Conservation (phyloP, 2,797 vertebrate genomes). For the Pagetopsis macropterus region DNA sequence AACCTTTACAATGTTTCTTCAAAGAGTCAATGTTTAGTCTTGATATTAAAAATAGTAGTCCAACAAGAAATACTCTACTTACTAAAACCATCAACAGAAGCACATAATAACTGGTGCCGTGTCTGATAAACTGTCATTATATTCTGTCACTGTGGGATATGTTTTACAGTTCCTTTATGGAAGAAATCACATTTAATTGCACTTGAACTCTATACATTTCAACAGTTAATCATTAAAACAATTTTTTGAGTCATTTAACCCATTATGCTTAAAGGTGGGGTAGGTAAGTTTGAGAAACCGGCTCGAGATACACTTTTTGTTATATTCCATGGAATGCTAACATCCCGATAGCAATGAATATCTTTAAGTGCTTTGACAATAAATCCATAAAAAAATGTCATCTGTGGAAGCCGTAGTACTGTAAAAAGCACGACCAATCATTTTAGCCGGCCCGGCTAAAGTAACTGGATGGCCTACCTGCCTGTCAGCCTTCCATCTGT, state of each 20-base stretch:
- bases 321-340: too few species aligned
- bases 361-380: too few species aligned
- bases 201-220: conserved; percentile 43
- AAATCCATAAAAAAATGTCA: too few species aligned
- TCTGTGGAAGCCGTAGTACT: too few species aligned
- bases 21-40: not conserved
- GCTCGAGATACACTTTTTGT: too few species aligned
- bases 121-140: not conserved
- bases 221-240: conserved; percentile 23
- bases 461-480: too few species aligned
- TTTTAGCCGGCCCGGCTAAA: too few species aligned
- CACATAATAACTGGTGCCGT: not conserved
- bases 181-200: conserved; percentile 51
- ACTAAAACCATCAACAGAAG: too few species aligned
- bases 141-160: not conserved
- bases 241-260: conserved; percentile 22
- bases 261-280: not conserved
- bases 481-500: too few species aligned
- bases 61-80: not conserved
- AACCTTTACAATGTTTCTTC: not conserved
- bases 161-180: conserved; percentile 18
- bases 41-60: not conserved
- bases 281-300: too few species aligned
- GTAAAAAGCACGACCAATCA: too few species aligned
- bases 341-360: too few species aligned